Evolutionary conservation across 2,797 vertebrate genomes (phyloP).

Genomic region (Atherinosoma microstoma): DNA sequence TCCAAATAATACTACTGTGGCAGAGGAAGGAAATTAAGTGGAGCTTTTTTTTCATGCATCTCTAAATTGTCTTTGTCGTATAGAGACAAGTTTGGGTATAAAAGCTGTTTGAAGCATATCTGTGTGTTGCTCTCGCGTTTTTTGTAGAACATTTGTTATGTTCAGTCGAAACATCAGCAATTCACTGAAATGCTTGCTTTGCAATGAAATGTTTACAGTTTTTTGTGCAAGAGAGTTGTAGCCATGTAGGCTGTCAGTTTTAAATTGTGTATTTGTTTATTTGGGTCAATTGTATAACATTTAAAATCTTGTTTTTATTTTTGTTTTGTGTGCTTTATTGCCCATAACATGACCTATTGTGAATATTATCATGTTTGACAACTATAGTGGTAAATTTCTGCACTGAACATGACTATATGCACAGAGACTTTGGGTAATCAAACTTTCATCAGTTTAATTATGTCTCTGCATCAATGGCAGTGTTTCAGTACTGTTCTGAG

Average conservation of each 20-base stretch:
- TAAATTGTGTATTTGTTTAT: background rate
- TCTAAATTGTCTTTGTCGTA: slow-evolving; percentile 12
- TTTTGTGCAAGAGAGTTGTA: background rate
- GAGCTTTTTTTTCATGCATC: slow-evolving; percentile 1
- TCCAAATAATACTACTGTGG: slow-evolving; percentile 49
- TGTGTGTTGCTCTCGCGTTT: background rate
- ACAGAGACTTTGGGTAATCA: background rate
- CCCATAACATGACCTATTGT: background rate
- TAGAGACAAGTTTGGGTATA: background rate
- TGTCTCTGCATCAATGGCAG: background rate
- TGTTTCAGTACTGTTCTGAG: background rate
- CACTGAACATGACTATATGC: background rate
- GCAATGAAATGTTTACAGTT: background rate
- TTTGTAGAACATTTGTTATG: background rate
- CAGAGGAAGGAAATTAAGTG: slow-evolving; percentile 30
- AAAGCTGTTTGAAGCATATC: slow-evolving; percentile 1
- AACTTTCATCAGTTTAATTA: background rate
- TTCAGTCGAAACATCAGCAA: background rate
- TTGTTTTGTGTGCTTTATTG: slow-evolving; percentile 3
- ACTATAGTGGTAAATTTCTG: background rate
- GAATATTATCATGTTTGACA: slow-evolving; percentile 1
- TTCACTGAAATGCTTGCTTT: background rate
- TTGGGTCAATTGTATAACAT: background rate
- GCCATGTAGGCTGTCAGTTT: background rate
- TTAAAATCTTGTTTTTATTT: background rate